Evolutionary conservation across 2,113 vertebrate genomes (phyloP).

Genomic region (Diphyllodes magnificus): DNA sequence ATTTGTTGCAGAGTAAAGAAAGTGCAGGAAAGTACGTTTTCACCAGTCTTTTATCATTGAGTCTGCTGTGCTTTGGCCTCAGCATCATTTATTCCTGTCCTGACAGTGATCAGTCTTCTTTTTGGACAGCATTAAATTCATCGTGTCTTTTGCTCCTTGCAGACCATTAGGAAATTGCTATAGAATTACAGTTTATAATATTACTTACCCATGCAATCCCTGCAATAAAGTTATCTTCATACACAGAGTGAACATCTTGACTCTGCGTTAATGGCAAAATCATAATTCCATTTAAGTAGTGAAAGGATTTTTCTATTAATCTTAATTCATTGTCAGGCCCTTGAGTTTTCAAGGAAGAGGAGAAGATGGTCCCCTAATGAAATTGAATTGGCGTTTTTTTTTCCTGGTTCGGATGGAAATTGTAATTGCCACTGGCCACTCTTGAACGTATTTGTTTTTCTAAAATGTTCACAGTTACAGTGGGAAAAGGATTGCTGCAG

Average conservation of each 20-base stretch:
- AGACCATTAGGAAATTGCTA: conserved; percentile 5
- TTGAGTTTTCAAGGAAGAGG: neutral
- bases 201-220: neutral
- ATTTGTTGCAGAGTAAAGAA: neutral
- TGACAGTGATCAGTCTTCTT: neutral
- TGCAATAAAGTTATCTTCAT: conserved; percentile 19
- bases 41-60: neutral
- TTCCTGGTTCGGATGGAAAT: neutral
- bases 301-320: conserved; percentile 18
- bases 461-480: neutral
- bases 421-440: neutral
- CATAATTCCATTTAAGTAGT: neutral
- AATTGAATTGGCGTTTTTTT: neutral
- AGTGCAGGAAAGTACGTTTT: neutral
- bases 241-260: neutral
- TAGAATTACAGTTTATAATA: neutral
- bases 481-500: neutral
- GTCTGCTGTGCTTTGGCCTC: neutral
- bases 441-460: neutral
- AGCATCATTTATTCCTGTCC: neutral
- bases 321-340: neutral
- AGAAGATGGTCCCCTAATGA: neutral
- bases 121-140: neutral
- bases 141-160: neutral
- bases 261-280: conserved; percentile 25